Conservation (phyloP, 2,113 vertebrate species). For the Archocentrus centrarchus region DNA sequence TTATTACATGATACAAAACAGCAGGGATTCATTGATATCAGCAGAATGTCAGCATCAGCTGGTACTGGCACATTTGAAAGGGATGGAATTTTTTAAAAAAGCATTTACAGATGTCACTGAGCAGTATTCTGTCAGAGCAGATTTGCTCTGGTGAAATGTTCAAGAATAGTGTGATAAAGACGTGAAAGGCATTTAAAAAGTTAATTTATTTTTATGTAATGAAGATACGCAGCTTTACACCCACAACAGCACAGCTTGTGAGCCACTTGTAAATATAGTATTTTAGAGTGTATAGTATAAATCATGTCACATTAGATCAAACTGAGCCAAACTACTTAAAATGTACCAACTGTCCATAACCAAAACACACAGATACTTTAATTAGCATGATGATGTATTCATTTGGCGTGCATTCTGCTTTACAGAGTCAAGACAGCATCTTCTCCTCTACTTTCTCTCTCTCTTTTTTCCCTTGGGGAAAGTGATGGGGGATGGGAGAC, state of each 20-base stretch:
- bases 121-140: too few relatives aligned
- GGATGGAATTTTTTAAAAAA: too few relatives aligned
- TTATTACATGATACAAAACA: not conserved
- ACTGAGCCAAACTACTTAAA: slow-evolving; percentile 42
- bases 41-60: not conserved
- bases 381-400: slow-evolving; percentile 69
- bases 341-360: slow-evolving; percentile 40
- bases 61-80: not conserved
- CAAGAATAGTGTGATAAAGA: not conserved
- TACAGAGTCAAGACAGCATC: slow-evolving; percentile 64
- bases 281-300: slow-evolving; percentile 7
- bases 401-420: slow-evolving; percentile 66
- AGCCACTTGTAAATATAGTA: slow-evolving; percentile 9
- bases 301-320: slow-evolving; percentile 23
- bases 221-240: not conserved
- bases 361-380: slow-evolving; percentile 63
- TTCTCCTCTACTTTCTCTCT: slow-evolving; percentile 44
- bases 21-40: not conserved
- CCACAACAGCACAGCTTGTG: not conserved
- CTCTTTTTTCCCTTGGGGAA: slow-evolving; percentile 51
- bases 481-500: slow-evolving; percentile 69
- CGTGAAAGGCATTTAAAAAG: not conserved
- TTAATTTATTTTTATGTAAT: not conserved
- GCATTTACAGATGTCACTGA: not conserved
- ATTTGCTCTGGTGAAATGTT: not conserved